Percentiles rank a stretch among this genome's conserved stretches.
These are phyloP conservation scores for Drosophila teissieri DNA, from an alignment of 1,140 invertebrate genomes.

Conservation along the genomic window DNA sequence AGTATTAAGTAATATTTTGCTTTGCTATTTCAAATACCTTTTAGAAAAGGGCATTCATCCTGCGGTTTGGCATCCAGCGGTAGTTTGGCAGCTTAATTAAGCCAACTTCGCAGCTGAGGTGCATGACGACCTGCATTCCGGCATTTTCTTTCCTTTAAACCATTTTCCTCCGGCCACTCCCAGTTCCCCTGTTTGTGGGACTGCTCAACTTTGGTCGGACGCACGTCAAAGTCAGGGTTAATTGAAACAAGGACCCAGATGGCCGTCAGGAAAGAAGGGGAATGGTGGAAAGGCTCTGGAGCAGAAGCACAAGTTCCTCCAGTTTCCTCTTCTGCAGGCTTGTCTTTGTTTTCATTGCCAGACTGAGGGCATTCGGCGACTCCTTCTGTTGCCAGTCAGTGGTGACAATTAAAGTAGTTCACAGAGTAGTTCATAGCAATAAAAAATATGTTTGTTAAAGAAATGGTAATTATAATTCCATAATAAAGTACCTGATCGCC, in stretches of 20 bases:
- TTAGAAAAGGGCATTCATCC: constrained; percentile 24
- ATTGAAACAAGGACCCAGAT: constrained; percentile 49
- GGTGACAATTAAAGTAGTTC: background rate
- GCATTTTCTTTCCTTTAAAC: constrained; percentile 17
- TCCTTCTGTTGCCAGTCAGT: background rate
- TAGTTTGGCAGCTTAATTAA: constrained; percentile 38
- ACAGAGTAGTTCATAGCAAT: background rate
- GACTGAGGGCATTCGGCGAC: constrained; percentile 15
- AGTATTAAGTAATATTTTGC: background rate
- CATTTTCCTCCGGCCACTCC: constrained; percentile 4
- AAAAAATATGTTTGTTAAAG: background rate
- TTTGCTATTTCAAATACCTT: background rate
- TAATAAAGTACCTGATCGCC: too few species aligned
- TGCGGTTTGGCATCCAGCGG: constrained; percentile 6
- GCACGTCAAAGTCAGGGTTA: constrained; percentile 48
- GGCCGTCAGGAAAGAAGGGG: constrained; percentile 21
- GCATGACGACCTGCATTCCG: constrained; percentile 36
- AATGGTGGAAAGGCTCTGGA: background rate
- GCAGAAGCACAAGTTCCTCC: constrained; percentile 26
- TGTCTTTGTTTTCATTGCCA: constrained; percentile 36
- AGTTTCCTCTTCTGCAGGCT: constrained; percentile 21
- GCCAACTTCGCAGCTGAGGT: constrained; percentile 33
- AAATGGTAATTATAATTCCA: too few species aligned
- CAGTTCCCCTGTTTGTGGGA: constrained; percentile 20
- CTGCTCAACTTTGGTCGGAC: constrained; percentile 41